A percentile compares a stretch with the other conserved stretches of the same genome.
These are phyloP conservation scores for Nyctibius bracteatus DNA, from an alignment of 2,113 vertebrate species.

Conservation along the genomic window DNA sequence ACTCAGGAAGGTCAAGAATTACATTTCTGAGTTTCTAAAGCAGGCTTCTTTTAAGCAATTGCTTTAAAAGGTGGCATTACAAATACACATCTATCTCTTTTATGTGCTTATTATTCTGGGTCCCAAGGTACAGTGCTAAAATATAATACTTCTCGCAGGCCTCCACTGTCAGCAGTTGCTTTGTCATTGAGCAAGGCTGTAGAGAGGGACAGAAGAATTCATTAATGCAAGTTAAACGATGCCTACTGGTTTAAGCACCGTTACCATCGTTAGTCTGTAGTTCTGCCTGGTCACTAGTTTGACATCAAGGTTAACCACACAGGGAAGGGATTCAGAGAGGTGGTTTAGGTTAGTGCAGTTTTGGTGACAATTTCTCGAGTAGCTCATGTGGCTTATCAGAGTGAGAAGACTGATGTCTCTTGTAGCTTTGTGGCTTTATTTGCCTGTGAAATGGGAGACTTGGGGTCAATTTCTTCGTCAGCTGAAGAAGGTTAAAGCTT, in stretches of 20 bases:
- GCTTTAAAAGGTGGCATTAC: conserved; percentile 27
- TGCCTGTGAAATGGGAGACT: background rate
- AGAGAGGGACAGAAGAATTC: background rate
- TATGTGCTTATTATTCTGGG: conserved; percentile 53
- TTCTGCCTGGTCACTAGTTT: background rate
- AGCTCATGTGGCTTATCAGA: background rate
- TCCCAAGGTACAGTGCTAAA: conserved; percentile 15
- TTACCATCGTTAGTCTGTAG: background rate
- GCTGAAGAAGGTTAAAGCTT: background rate
- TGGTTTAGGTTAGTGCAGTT: background rate
- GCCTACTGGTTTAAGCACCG: background rate
- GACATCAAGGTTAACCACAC: background rate
- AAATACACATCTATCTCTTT: conserved; percentile 57
- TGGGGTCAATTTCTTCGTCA: background rate
- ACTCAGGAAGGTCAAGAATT: conserved; percentile 45
- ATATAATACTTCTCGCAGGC: background rate
- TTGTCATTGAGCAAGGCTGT: conserved; percentile 23
- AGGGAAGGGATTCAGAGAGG: background rate
- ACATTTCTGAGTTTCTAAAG: background rate
- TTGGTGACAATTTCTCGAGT: background rate
- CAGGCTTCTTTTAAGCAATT: conserved; percentile 15
- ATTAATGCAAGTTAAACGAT: background rate
- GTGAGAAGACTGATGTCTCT: background rate
- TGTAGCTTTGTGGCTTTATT: background rate
- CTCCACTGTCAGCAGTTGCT: conserved; percentile 23